phyloP scores from a whole-genome alignment of 1,140 invertebrate genomes.

The Ceratitis capitata region DNA sequence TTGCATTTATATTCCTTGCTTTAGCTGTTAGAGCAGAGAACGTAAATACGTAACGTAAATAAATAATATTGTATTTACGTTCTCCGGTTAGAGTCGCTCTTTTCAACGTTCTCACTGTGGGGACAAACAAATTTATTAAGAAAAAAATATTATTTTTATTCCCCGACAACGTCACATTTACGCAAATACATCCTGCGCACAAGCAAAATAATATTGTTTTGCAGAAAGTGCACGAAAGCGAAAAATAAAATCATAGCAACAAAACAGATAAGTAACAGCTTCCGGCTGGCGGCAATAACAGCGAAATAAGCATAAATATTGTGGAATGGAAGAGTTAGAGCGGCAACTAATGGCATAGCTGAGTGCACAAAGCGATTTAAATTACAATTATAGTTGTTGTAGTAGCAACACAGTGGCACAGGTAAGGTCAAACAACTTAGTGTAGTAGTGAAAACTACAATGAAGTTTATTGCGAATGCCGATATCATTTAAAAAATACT shows the following conservation, averaged over 20 bases:
- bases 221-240: neutral
- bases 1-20: no score
- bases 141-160: neutral
- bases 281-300: neutral
- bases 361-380: neutral
- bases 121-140: neutral
- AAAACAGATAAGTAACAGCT: neutral
- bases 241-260: neutral
- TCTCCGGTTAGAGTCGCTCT: no score
- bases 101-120: no score
- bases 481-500: neutral
- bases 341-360: neutral
- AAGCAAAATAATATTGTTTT: neutral
- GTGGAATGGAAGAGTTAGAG: neutral
- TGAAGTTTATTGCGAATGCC: neutral
- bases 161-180: neutral
- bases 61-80: no score
- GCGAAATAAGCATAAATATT: neutral
- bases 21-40: no score
- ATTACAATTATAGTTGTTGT: neutral
- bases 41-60: no score
- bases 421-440: conserved; percentile 7
- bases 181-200: neutral
- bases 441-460: neutral
- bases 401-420: neutral